Conservation (phyloP, 2,113 vertebrate genomes). For the Elachura formosa region DNA sequence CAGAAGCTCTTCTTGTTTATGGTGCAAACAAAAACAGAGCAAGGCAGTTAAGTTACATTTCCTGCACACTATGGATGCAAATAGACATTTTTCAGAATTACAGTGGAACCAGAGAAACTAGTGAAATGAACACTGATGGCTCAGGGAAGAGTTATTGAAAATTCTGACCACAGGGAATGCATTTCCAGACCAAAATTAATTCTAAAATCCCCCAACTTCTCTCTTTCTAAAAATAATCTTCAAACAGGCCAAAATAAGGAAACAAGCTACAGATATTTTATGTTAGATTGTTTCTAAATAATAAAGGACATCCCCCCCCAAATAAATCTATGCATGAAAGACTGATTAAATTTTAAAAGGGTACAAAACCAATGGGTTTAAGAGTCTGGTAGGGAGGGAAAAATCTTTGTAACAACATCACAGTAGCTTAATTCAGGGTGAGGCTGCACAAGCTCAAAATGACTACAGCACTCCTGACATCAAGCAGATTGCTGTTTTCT, state of each 20-base stretch:
- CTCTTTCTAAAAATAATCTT: background rate
- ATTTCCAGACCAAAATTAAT: background rate
- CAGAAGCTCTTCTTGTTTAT: background rate
- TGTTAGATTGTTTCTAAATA: background rate
- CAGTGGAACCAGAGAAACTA: background rate
- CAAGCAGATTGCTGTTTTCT: background rate
- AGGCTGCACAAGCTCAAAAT: background rate
- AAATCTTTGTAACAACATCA: background rate
- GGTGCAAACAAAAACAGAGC: background rate
- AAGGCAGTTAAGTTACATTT: background rate
- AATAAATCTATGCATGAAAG: background rate
- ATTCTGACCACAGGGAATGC: background rate
- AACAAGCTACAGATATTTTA: background rate
- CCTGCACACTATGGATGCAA: background rate
- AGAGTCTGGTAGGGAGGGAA: background rate
- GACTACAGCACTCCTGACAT: background rate
- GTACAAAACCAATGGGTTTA: background rate
- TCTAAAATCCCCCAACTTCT: background rate
- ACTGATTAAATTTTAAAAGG: background rate
- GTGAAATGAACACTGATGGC: background rate
- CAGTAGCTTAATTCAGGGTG: background rate
- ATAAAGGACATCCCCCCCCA: fast-evolving
- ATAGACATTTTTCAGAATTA: background rate
- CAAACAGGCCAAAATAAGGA: background rate
- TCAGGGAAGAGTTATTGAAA: background rate